Conservation (phyloP, 2,797 vertebrate genomes). For the Chelonia mydas region DNA sequence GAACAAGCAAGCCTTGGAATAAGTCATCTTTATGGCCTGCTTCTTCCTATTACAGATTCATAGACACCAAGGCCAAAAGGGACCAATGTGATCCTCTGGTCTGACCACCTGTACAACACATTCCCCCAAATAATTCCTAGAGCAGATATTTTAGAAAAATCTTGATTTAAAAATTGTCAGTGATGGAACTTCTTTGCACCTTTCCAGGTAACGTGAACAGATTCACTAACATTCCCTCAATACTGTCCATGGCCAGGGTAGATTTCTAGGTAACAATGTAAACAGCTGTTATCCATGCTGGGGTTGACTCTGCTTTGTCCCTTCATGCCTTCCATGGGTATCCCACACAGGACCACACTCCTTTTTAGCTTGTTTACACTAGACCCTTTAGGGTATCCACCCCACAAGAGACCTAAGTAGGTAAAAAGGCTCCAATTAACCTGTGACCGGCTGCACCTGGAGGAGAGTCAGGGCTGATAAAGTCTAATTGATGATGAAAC, state of each 20-base stretch:
- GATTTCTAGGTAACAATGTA: neutral
- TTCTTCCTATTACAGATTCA: neutral
- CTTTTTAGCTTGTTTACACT: neutral
- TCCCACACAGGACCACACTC: neutral
- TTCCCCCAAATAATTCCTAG: neutral
- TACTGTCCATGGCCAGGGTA: rapidly evolving
- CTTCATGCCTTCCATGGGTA: neutral
- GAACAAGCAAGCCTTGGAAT: neutral
- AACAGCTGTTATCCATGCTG: neutral
- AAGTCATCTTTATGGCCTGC: neutral
- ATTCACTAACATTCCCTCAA: neutral
- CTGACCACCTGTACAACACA: neutral
- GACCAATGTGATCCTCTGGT: neutral
- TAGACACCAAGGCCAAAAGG: neutral
- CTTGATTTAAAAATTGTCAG: neutral
- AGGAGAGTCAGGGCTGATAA: neutral
- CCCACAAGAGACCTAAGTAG: neutral
- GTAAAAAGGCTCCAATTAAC: neutral
- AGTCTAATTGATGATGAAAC: neutral
- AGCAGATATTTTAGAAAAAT: neutral
- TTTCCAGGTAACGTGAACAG: neutral
- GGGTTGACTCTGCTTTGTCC: neutral
- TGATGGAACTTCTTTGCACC: neutral
- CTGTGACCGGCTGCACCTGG: neutral
- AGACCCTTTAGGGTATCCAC: neutral